Evolutionary conservation across 2,888 invertebrate genomes (phyloP), one percentile per base, ranked within the genome.

Genomic region (Heliothis peltigera): DNA sequence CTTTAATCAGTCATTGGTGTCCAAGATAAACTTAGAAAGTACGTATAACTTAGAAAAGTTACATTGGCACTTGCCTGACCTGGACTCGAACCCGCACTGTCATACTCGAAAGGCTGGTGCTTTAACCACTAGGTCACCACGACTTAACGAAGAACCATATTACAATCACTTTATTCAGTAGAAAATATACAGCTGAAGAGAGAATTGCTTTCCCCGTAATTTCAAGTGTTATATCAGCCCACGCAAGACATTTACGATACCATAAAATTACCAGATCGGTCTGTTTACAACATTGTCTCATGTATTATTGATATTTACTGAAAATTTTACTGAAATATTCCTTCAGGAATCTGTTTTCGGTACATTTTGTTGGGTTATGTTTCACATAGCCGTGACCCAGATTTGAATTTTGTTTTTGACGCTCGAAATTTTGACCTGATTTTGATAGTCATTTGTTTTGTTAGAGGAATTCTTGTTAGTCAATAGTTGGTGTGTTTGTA

Each of bases 261-360:
- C 75, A 56, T 77, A 75, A 75, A 79, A 79, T 70, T 66, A 75
- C 59, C 59, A 53, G 21, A 64, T 62, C 57, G 42, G 42, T 35
- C 44, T 56, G 64, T 76, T 78, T 67, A 76, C 79, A 70, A 46
- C 78, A 58, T 48, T 51, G 21, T 60, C 58, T 64, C 63, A 64
- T 70, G 61, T 54, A 54, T 64, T 70, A 68, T 75, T 77, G 61
- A 71, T 64, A 61, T 64, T 32, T 19, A 39, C 54, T 63, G 51
- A 59, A 66, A 61, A 60, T 75, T 22, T 56, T 54, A 48, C 19
- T 47, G 51, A 49, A 59, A 35, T 49, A 22, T 32, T 32, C 32
- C 12, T 28, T 10, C 32, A 10, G 19, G 39, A 32, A 21, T 25
- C 12, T 2, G 18, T 8, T 32, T 32, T 32, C 4, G 0, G 4